Evolutionary conservation across 1,140 invertebrate genomes (phyloP), one percentile per base, ranked within the genome.

Genomic region (Lasioglossum baleicum): DNA sequence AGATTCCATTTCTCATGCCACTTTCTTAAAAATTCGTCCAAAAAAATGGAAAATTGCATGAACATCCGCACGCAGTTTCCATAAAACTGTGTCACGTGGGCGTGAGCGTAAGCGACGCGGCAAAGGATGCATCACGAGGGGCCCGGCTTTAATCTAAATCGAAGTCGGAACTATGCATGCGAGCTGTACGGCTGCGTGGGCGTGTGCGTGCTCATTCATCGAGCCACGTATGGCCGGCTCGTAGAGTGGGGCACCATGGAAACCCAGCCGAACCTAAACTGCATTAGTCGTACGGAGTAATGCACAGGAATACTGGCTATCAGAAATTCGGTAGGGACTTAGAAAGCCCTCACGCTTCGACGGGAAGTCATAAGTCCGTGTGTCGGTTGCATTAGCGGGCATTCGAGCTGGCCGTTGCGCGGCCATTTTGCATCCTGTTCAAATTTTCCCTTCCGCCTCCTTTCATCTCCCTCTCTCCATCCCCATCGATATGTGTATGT

Each of bases 111-210:
- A 69, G 75, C 88, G 90, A 90, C 88, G 90, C 91, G 44, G 91
- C 88, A 90, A 88, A 88, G 90, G 90, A 92, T 92, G 89, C 82
- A 90, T 91, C 88, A 89, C 77, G 82, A 80, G 72, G 81, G 67
- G 82, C 80, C 84, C 72, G 70, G 82, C 90, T 92, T 92, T 92
- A 89, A 92, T 92, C 90, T 89, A 83, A 75, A 86, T 77, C 75
- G 61, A 81, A 74, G 78, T 76, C 65, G 76, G 85, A 87, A 90
- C 87, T 90, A 90, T 90, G 80, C 85, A 79, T 10, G 44, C 51
- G 51, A 15, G 17, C 13, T 53, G 13, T 20, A 53, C 3, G 71
- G 65, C 58, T 80, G 40, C n/a, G 31, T 15, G 15, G 63, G 35
- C 61, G 40, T 48, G 44, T 61, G 13, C 51, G 67, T 61, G 48